Evolutionary conservation across 2,113 vertebrate genomes (phyloP), one percentile per base, ranked within the genome.

Genomic region (Microtus oregoni): DNA sequence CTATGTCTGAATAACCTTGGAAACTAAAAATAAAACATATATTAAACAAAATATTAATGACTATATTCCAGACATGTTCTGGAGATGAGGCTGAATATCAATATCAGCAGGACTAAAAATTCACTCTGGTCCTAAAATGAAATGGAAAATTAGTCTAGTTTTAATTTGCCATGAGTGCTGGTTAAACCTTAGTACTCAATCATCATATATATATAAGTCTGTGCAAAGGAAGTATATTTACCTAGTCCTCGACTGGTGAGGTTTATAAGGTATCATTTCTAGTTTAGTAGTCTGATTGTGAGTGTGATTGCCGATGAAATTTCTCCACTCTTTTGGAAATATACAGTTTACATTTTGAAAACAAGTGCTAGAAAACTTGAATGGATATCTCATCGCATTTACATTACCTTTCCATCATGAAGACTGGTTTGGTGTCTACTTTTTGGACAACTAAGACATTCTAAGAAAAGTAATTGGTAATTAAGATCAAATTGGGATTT

Each of bases 81-180:
- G 9, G 68, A 70, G 47, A 89, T 22, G 78, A 61, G 6, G 26
- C 6, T 96, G 50, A 90, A 30, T 91, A 70, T 78, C 28, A 52
- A 35, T 55, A 68, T 92, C 89, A 95, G 52, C 67, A 87, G 52
- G n/a, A 50, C 67, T 95, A 77, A 94, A 91, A 87, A 89, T 82
- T 26, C 10, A 97, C 15, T 91, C 35, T 86, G 52, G 47, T 91
- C 52, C 77, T 70, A 86, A 97, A 96, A 89, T 89, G 92, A 92
- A 90, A 95, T 47, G 32, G 19, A 14, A 90, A 92, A 79, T 75
- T 19, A 86, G 87, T 68, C n/a, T 88, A 94, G 93, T 89, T 95
- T 92, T 87, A 86, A 94, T 89, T 52, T 95, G 11, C 32, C 22
- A 52, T 91, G 68, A 50, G 67, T 96, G 52, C 63, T 63, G 50